phyloP scores from a whole-genome alignment of 1,140 invertebrate species.

The Prorops nasuta region DNA sequence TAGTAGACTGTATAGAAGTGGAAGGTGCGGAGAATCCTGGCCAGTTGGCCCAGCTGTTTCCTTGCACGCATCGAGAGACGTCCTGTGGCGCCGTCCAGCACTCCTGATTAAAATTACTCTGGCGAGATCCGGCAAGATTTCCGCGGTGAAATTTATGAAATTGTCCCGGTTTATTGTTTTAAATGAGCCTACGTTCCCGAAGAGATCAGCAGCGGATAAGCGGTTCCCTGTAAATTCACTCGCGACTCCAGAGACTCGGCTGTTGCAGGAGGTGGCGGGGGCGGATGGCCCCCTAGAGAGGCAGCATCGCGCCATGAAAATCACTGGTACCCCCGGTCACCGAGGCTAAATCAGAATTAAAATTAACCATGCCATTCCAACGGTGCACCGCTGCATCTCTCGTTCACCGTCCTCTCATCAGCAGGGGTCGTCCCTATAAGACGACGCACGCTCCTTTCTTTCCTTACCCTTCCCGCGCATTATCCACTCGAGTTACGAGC shows the following conservation, averaged over 20 bases:
- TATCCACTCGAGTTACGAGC: not conserved
- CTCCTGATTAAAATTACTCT: conserved; percentile 42
- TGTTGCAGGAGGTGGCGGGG: conserved; percentile 23
- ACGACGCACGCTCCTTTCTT: not conserved
- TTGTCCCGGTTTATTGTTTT: conserved; percentile 42
- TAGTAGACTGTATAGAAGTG: no score
- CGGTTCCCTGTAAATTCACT: conserved; percentile 26
- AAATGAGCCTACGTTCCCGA: conserved; percentile 35
- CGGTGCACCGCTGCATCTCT: conserved; percentile 9
- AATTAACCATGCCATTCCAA: conserved; percentile 7
- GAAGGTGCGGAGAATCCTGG: no score
- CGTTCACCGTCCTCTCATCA: conserved; percentile 4
- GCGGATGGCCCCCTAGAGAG: conserved; percentile 27
- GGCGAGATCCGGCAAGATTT: conserved; percentile 33
- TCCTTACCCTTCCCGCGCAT: not conserved
- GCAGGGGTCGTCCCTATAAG: not conserved
- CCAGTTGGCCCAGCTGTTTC: no score
- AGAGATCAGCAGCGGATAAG: conserved; percentile 35
- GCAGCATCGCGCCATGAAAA: not conserved
- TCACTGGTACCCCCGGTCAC: not conserved
- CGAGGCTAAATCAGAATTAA: conserved; percentile 23
- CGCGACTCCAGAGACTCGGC: conserved; percentile 19
- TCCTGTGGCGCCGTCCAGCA: conserved; percentile 31
- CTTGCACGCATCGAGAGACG: no score
- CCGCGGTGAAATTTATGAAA: conserved; percentile 40